Evolutionary conservation across 2,113 vertebrate species (phyloP).

Genomic region (Chlamydotis undulata): DNA sequence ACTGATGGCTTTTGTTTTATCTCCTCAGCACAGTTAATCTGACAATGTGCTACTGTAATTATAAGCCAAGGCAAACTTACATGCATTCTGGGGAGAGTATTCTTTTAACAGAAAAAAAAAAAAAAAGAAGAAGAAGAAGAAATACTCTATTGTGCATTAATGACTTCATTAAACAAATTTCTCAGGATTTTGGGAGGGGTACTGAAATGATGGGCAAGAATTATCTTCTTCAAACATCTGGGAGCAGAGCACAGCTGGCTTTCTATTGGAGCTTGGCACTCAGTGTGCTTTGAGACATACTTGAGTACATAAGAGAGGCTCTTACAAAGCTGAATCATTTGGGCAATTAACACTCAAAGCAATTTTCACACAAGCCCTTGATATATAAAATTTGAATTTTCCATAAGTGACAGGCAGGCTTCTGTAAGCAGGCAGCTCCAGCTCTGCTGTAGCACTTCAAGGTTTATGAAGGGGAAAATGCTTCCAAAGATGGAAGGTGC

Average conservation of each 20-base stretch:
- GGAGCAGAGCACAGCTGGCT: slow-evolving; percentile 52
- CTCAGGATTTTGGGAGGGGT: neutral
- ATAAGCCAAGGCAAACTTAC: slow-evolving; percentile 8
- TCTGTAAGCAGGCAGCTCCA: neutral
- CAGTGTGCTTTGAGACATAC: slow-evolving; percentile 7
- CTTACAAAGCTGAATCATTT: slow-evolving; percentile 64
- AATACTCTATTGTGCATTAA: neutral
- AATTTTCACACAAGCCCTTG: slow-evolving; percentile 60
- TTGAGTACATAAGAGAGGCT: slow-evolving; percentile 41
- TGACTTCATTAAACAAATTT: slow-evolving; percentile 44
- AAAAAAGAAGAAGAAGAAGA: neutral
- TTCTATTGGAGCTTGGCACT: slow-evolving; percentile 29
- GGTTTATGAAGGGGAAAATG: slow-evolving; percentile 57
- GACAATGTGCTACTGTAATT: slow-evolving; percentile 37
- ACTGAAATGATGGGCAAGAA: slow-evolving; percentile 22
- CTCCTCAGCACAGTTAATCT: slow-evolving; percentile 13
- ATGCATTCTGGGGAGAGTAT: neutral
- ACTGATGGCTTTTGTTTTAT: slow-evolving; percentile 37
- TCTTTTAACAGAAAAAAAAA: neutral
- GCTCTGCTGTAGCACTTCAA: slow-evolving; percentile 5
- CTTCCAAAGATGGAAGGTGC: neutral
- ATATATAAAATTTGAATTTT: slow-evolving; percentile 55
- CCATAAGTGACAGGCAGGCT: slow-evolving; percentile 15
- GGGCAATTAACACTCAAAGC: slow-evolving; percentile 65
- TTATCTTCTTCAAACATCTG: slow-evolving; percentile 63